These are phyloP conservation scores for Ptychodera flava DNA, from an alignment of 35 echinoderm and acorn worm species.

Conservation along the genomic window DNA sequence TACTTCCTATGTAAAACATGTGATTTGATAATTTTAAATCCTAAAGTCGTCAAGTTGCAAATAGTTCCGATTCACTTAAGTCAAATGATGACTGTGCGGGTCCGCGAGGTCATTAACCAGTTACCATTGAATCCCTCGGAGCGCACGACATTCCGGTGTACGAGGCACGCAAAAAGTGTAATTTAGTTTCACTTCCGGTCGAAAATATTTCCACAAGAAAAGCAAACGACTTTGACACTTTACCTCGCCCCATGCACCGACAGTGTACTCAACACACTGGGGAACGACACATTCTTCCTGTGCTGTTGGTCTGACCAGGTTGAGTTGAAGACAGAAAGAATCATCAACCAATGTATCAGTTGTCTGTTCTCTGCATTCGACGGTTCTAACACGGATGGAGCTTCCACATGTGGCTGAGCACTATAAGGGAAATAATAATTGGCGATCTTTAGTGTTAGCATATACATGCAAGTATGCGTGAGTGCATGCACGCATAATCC, in stretches of 20 bases:
- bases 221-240: neutral
- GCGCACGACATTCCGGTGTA: neutral
- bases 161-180: neutral
- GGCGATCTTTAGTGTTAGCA: neutral
- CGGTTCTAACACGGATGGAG: neutral
- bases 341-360: neutral
- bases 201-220: too few relatives aligned
- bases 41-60: too few relatives aligned
- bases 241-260: neutral
- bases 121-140: too few relatives aligned
- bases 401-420: conserved; percentile 14
- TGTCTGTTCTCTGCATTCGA: neutral
- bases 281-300: conserved; percentile 4
- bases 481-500: neutral
- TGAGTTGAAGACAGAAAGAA: neutral
- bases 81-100: too few relatives aligned
- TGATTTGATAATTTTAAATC: too few relatives aligned
- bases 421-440: neutral
- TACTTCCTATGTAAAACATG: too few relatives aligned
- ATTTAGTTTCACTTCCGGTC: neutral
- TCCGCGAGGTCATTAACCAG: too few relatives aligned
- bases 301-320: neutral
- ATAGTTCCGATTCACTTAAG: too few relatives aligned
- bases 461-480: neutral
- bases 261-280: neutral